These are phyloP conservation scores for Plectropomus leopardus DNA, from an alignment of 2,113 vertebrate genomes.

Conservation along the genomic window DNA sequence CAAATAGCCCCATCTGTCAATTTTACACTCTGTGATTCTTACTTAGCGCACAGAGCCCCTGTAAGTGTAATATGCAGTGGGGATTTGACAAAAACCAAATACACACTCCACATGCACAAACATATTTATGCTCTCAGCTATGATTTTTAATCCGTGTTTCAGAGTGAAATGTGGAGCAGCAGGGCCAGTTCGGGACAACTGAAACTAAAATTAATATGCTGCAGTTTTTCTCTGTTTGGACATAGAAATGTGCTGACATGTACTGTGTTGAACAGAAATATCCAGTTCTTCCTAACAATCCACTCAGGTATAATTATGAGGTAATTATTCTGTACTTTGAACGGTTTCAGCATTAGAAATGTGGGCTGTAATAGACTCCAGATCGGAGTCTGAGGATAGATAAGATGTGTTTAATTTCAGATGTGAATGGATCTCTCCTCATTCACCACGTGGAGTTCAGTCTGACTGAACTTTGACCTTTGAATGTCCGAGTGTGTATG, in stretches of 20 bases:
- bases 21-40: slow-evolving; percentile 71
- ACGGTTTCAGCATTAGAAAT: not conserved
- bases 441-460: not conserved
- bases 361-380: not conserved
- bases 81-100: slow-evolving; percentile 75
- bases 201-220: not conserved
- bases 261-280: slow-evolving; percentile 16
- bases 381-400: not conserved
- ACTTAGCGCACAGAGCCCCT: slow-evolving; percentile 66
- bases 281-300: not conserved
- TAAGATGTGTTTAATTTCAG: not conserved
- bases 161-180: slow-evolving; percentile 31
- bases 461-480: not conserved
- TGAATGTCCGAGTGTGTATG: no score
- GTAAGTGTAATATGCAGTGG: slow-evolving; percentile 69
- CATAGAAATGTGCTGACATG: no score
- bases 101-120: slow-evolving; percentile 63
- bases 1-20: slow-evolving; percentile 80
- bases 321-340: not conserved
- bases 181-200: slow-evolving; percentile 29
- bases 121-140: slow-evolving; percentile 73
- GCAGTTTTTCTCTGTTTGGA: not conserved
- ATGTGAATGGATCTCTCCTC: not conserved
- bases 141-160: slow-evolving; percentile 66
- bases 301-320: not conserved